Conservation (phyloP, 1,140 invertebrate species). For the Eciton burchellii region DNA sequence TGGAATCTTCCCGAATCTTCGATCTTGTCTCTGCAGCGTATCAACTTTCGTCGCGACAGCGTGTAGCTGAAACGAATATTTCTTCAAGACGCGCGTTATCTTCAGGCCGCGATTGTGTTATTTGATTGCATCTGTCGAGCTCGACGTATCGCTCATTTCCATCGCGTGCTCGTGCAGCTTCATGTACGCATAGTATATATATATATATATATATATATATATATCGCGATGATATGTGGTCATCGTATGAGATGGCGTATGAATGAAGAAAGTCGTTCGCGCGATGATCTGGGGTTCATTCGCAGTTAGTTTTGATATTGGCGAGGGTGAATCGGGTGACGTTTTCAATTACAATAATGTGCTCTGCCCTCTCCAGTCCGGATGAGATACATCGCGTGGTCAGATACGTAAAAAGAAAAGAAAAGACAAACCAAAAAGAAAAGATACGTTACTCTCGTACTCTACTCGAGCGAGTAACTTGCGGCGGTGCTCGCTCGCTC, state of each 20-base stretch:
- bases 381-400: slow-evolving; percentile 63
- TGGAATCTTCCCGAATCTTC: slow-evolving; percentile 11
- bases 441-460: slow-evolving; percentile 42
- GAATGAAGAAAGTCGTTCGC: slow-evolving; percentile 34
- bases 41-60: slow-evolving; percentile 3
- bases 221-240: slow-evolving; percentile 39
- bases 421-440: neutral
- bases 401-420: too few relatives aligned
- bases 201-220: slow-evolving; percentile 2
- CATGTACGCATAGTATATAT: slow-evolving; percentile 3
- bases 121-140: neutral
- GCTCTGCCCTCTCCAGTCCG: slow-evolving; percentile 81
- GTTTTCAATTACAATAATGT: slow-evolving; percentile 71
- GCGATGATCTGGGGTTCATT: slow-evolving; percentile 32
- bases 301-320: slow-evolving; percentile 7
- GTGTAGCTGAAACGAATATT: slow-evolving; percentile 3
- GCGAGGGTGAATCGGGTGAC: slow-evolving; percentile 64
- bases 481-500: slow-evolving; percentile 22
- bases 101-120: neutral
- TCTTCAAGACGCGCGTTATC: neutral
- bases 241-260: slow-evolving; percentile 27
- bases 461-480: slow-evolving; percentile 64
- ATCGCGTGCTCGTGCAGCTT: neutral
- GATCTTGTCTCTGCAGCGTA: slow-evolving; percentile 23
- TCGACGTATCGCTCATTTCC: slow-evolving; percentile 36